These are phyloP conservation scores for Drosophila villosipedis DNA, from an alignment of 2,888 invertebrate species.

Conservation along the genomic window DNA sequence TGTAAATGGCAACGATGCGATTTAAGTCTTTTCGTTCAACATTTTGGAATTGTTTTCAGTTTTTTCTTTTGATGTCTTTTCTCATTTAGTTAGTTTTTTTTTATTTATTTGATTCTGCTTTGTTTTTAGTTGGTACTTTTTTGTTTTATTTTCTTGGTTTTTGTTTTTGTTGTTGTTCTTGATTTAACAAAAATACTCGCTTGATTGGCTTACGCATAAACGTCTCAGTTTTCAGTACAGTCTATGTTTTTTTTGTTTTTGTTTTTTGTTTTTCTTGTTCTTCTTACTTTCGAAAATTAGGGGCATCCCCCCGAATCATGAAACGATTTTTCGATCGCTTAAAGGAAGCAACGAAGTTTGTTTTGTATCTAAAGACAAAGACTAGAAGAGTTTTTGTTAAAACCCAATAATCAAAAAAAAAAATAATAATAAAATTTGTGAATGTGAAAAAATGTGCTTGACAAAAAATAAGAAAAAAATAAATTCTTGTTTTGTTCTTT, in stretches of 20 bases:
- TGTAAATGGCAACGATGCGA: conserved; percentile 61
- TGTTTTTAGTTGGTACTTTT: conserved; percentile 29
- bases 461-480: background rate
- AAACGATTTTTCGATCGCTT: conserved; percentile 12
- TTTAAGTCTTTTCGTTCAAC: conserved; percentile 77
- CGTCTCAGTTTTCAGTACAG: conserved; percentile 49
- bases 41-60: conserved; percentile 71
- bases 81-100: conserved; percentile 27
- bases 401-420: background rate
- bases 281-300: conserved; percentile 21
- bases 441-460: conserved; percentile 22
- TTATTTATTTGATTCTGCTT: conserved; percentile 50
- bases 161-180: conserved; percentile 9
- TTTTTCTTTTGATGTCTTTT: conserved; percentile 33
- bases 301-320: conserved; percentile 2
- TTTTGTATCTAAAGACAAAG: conserved; percentile 39
- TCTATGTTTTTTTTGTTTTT: conserved; percentile 36
- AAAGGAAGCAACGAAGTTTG: conserved; percentile 39
- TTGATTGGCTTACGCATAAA: conserved; percentile 69
- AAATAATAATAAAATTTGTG: background rate
- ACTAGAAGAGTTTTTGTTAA: conserved; percentile 47
- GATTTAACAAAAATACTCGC: conserved; percentile 54
- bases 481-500: conserved; percentile 12
- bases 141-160: conserved; percentile 2
- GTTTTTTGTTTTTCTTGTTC: conserved; percentile 5